A percentile compares a stretch with the other conserved stretches of the same genome.
Evolutionary conservation across 2,888 invertebrate genomes (phyloP).

Genomic region (Lasioglossum marginatum): DNA sequence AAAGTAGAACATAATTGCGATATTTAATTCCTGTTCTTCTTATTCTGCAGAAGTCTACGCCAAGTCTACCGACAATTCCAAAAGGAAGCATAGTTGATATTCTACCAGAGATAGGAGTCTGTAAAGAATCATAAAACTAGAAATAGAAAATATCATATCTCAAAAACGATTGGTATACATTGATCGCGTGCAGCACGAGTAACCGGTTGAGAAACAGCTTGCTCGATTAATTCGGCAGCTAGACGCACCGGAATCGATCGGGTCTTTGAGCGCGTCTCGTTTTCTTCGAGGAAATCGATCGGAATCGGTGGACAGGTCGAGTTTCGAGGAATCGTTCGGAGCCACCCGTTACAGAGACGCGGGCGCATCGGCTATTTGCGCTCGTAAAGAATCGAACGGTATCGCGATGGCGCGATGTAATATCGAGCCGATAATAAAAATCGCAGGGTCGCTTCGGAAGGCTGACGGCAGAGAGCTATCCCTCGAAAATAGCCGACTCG

Average conservation of each 20-base stretch:
- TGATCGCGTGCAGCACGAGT: not conserved
- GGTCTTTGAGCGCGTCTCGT: not conserved
- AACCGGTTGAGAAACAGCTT: not conserved
- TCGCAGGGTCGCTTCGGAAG: constrained; percentile 21
- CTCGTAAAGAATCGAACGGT: constrained; percentile 36
- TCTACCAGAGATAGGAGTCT: not conserved
- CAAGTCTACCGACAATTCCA: not conserved
- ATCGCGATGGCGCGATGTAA: constrained; percentile 22
- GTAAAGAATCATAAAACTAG: not conserved
- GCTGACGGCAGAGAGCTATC: constrained; percentile 9
- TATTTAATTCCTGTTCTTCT: not conserved
- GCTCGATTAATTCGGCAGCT: not conserved
- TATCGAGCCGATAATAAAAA: constrained; percentile 40
- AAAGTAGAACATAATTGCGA: not conserved
- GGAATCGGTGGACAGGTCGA: not conserved
- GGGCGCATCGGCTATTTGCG: not conserved
- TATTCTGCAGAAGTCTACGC: not conserved
- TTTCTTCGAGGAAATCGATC: not conserved
- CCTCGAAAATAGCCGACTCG: constrained; percentile 45
- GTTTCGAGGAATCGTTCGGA: not conserved
- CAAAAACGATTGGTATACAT: not conserved
- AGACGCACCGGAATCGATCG: not conserved
- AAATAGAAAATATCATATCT: not conserved
- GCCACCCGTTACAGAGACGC: not conserved
- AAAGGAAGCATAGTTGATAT: not conserved